Evolutionary conservation across 2,113 vertebrate species (phyloP).

Genomic region (Oryzias melastigma): DNA sequence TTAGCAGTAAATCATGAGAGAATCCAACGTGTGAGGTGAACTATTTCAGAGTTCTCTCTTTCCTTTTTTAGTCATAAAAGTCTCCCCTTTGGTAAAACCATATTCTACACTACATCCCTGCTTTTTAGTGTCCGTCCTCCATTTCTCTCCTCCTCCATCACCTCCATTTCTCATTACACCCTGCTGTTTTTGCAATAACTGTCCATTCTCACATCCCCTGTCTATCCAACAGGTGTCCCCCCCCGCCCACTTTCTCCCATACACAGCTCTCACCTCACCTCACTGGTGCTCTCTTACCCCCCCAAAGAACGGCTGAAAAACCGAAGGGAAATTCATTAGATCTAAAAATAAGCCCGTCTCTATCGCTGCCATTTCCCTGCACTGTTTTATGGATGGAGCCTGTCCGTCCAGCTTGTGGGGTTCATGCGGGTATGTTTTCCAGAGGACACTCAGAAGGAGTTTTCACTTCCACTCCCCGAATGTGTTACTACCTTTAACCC

Average conservation of each 20-base stretch:
- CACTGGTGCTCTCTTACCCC: neutral
- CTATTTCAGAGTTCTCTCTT: neutral
- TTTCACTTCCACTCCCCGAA: constrained; percentile 42
- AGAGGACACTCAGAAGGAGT: constrained; percentile 50
- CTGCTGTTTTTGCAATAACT: constrained; percentile 21
- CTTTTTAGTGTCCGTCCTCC: constrained; percentile 3
- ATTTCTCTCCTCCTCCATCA: constrained; percentile 1
- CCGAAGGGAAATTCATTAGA: constrained; percentile 69
- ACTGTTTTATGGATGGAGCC: constrained; percentile 67
- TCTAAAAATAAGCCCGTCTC: constrained; percentile 73
- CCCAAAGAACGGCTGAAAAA: constrained; percentile 40
- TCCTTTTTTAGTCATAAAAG: neutral
- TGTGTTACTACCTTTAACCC: constrained; percentile 46
- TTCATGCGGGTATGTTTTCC: constrained; percentile 30
- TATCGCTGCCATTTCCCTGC: constrained; percentile 48
- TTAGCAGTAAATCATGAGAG: neutral
- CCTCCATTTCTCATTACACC: constrained; percentile 19
- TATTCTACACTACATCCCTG: neutral
- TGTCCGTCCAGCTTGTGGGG: constrained; percentile 57
- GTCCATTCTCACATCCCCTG: constrained; percentile 7
- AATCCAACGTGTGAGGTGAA: constrained; percentile 18
- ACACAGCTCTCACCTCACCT: constrained; percentile 14
- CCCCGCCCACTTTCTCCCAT: neutral
- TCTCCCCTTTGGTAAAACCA: constrained; percentile 1
- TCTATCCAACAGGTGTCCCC: constrained; percentile 25